Conservation (phyloP, 2,113 vertebrate species). For the Paradisaea rubra region DNA sequence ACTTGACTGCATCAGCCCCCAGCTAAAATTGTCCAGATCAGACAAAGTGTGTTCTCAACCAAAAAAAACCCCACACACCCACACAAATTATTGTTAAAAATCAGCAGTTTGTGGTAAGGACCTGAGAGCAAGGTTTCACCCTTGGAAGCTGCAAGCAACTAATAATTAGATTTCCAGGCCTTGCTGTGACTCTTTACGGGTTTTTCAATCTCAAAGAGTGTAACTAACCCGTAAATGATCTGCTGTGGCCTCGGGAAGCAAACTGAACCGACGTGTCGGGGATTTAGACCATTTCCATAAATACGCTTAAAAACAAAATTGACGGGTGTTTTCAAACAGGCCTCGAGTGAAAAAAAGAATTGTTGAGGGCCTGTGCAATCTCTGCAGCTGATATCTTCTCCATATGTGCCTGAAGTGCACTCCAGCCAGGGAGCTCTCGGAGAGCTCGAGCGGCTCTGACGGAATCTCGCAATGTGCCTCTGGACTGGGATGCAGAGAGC, state of each 20-base stretch:
- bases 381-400: conserved; percentile 55
- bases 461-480: background rate
- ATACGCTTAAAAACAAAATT: conserved; percentile 19
- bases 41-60: background rate
- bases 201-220: conserved; percentile 29
- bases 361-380: background rate
- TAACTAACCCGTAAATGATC: conserved; percentile 27
- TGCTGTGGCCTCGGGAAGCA: background rate
- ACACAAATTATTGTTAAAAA: conserved; percentile 58
- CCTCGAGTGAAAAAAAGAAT: background rate
- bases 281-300: conserved; percentile 29
- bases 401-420: conserved; percentile 35
- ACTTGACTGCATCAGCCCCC: background rate
- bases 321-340: background rate
- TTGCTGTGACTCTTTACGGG: background rate
- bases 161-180: conserved; percentile 58
- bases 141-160: conserved; percentile 36
- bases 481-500: background rate
- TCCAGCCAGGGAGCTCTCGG: conserved; percentile 23
- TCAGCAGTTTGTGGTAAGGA: conserved; percentile 36
- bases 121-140: conserved; percentile 56
- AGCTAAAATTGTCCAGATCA: background rate
- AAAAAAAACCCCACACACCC: background rate
- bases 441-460: conserved; percentile 23
- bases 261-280: background rate